phyloP scores from a whole-genome alignment of 2,113 vertebrate genomes.

The Sakesphorus luctuosus region DNA sequence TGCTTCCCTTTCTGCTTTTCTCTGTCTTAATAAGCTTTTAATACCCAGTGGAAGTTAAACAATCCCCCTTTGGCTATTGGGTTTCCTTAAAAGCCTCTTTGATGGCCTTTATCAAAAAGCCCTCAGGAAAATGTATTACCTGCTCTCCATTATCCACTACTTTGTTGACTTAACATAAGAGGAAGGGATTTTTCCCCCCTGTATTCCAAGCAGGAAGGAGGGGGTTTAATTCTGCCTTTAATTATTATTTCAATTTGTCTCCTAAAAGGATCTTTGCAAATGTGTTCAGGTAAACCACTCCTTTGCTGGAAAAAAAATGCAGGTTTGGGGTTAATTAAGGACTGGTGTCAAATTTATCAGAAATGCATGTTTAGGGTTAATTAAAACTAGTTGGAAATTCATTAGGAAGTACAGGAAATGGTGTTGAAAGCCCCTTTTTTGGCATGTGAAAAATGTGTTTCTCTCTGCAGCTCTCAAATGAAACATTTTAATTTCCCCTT shows the following conservation, averaged over 20 bases:
- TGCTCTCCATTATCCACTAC: background rate
- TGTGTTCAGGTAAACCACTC: background rate
- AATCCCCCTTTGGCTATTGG: background rate
- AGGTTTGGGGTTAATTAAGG: background rate
- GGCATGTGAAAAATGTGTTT: background rate
- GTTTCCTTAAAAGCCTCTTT: conserved; percentile 54
- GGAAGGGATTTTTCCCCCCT: background rate
- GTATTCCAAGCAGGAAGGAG: background rate
- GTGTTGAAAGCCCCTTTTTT: background rate
- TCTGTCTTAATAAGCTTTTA: conserved; percentile 24
- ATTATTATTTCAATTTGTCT: background rate
- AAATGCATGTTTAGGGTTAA: background rate
- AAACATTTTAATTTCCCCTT: background rate
- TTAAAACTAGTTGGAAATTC: background rate
- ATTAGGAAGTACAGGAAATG: background rate
- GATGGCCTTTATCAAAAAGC: conserved; percentile 38
- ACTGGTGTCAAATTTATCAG: background rate
- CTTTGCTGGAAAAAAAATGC: background rate
- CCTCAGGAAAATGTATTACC: conserved; percentile 29
- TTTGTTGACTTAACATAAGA: background rate
- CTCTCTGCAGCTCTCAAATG: background rate
- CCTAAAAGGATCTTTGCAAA: background rate
- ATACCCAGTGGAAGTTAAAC: background rate
- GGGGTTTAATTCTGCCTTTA: background rate
- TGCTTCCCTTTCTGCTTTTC: background rate